Base-by-base conservation (phyloP, 2,113 vertebrate genomes). In the Pardalotus punctatus region DNA sequence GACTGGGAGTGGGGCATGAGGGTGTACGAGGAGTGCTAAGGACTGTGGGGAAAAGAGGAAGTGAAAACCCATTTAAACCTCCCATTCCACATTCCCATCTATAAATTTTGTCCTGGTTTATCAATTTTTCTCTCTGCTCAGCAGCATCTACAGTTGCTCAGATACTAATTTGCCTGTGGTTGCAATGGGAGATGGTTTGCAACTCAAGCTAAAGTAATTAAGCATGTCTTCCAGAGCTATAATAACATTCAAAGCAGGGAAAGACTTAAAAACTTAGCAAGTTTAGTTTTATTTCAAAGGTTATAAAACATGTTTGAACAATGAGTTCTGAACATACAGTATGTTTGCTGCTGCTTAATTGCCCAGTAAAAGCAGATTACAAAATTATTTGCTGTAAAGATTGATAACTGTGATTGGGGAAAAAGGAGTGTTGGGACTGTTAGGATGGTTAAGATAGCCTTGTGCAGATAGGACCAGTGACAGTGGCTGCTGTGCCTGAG, bases 291-390 rank as follows among this genome's bases (percentile, higher is more conserved):
- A 62, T 77, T 91, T 94, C 87, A 89, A 97, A 96, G 81, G 67
- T 97, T 96, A 95, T 64, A 94, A 91, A 97, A 81, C 40, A 80
- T 70, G 43, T 92, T 94, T 91, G 92, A 96, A 94, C 80, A 95
- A 74, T 96, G 79, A 92, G 73, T 97, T 86, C 53, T 95, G 92
- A 95, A 85, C 67, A 85, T 92, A 89, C 31, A 81, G 69, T 84
- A 69, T 72, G 58, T 92, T 95, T 94, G 73, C 83, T 84, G 86
- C 81, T 94, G 89, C 85, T 94, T 91, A 51, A 56, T 97, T 98
- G 97, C 92, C 92, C 77, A 53, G 77, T 94, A 96, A 96, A 89
- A 95, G 96, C 64, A 76, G 71, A 90, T 83, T 77, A 93, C 73
- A 93, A 93, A 85, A 78, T 84, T 80, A 83, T 91, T 96, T 97